These are phyloP conservation scores for Phoxinus phoxinus DNA, from an alignment of 2,113 vertebrate species.

Conservation along the genomic window DNA sequence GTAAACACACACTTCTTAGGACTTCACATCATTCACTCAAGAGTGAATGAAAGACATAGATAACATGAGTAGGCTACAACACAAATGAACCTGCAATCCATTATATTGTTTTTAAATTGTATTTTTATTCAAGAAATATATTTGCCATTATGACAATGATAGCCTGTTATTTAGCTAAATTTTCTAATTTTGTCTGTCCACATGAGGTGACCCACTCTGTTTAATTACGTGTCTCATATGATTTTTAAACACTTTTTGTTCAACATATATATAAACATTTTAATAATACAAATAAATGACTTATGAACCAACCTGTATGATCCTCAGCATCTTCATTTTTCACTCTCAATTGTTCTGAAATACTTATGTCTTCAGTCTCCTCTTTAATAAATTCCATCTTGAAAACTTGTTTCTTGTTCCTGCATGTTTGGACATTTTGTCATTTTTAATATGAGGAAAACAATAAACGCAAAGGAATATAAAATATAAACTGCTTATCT, in stretches of 20 bases:
- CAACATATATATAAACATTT: too few relatives aligned
- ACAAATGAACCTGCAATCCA: neutral
- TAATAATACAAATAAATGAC: neutral
- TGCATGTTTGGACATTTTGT: neutral
- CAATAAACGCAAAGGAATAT: neutral
- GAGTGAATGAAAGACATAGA: too few relatives aligned
- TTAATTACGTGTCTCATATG: too few relatives aligned
- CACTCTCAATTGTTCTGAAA: neutral
- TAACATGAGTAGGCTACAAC: too few relatives aligned
- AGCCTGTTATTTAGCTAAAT: too few relatives aligned
- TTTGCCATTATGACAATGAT: neutral
- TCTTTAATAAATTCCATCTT: slow-evolving; percentile 17
- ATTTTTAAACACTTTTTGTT: neutral
- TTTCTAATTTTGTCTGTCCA: too few relatives aligned
- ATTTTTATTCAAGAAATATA: neutral
- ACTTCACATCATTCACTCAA: too few relatives aligned
- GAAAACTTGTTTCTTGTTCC: neutral
- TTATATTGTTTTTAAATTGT: neutral
- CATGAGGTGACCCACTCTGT: too few relatives aligned
- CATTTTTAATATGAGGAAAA: neutral
- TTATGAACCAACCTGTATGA: slow-evolving; percentile 4
- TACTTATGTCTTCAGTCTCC: neutral
- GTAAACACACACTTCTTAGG: too few relatives aligned
- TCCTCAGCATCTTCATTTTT: slow-evolving; percentile 14
- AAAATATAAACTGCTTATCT: neutral